phyloP scores from a whole-genome alignment of 2,888 invertebrate species.

The Micoletzkya japonica region DNA sequence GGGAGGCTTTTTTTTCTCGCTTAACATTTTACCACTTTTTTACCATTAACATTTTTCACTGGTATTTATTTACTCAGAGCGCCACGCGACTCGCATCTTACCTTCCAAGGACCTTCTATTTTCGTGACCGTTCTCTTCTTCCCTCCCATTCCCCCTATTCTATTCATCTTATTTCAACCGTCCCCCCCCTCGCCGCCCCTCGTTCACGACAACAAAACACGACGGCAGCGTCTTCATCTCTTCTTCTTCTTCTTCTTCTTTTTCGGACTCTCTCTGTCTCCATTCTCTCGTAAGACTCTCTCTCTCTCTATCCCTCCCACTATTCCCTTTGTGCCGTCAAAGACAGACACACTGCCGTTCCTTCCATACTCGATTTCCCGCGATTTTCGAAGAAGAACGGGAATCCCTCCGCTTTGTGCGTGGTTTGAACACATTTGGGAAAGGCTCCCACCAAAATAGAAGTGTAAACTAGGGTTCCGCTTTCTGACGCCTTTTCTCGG shows the following conservation, averaged over 20 bases:
- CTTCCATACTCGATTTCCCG: background rate
- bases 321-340: background rate
- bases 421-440: too few relatives aligned
- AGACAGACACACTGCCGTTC: background rate
- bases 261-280: background rate
- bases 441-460: too few relatives aligned
- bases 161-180: background rate
- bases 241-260: conserved; percentile 1
- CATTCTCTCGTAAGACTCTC: conserved; percentile 1
- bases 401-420: background rate
- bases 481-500: too few relatives aligned
- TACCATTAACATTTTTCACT: too few relatives aligned
- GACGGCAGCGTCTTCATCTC: background rate
- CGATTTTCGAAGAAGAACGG: background rate
- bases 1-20: too few relatives aligned
- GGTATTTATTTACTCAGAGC: too few relatives aligned
- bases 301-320: conserved; percentile 16
- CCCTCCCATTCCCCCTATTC: conserved; percentile 9
- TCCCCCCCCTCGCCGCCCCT: background rate
- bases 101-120: background rate
- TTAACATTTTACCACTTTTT: too few relatives aligned
- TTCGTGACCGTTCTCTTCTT: background rate
- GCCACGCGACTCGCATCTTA: too few relatives aligned
- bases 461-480: too few relatives aligned
- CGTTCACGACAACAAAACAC: background rate